Evolutionary conservation across 2,797 vertebrate species (phyloP).

Genomic region (Toxotes lorentzi): DNA sequence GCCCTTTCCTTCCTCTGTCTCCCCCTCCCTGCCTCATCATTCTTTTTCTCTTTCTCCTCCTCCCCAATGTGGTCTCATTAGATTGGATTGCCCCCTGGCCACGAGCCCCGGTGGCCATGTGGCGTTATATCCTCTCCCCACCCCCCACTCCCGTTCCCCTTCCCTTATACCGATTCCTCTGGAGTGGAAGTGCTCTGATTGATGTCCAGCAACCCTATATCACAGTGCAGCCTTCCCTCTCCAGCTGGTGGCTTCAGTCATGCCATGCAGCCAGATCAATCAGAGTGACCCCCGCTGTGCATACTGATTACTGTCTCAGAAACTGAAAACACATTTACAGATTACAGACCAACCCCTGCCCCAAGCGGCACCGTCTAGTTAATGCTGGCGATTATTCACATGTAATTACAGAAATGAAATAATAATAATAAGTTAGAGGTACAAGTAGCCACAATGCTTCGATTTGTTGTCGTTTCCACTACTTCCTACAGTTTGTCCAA

Average conservation of each 20-base stretch:
- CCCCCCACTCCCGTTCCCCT: constrained; percentile 20
- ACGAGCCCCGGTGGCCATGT: constrained; percentile 78
- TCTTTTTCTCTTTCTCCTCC: constrained; percentile 68
- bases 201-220: constrained; percentile 86
- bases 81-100: constrained; percentile 80
- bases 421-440: constrained; percentile 31
- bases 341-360: constrained; percentile 47
- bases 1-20: constrained; percentile 19
- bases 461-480: constrained; percentile 22
- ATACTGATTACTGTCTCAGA: constrained; percentile 74
- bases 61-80: constrained; percentile 79
- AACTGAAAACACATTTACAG: constrained; percentile 66
- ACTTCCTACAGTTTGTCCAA: constrained; percentile 84
- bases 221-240: constrained; percentile 77
- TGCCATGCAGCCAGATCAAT: constrained; percentile 81
- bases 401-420: constrained; percentile 52
- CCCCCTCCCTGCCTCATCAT: constrained; percentile 56
- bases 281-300: constrained; percentile 76
- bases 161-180: constrained; percentile 68
- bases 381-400: constrained; percentile 30
- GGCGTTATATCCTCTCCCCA: constrained; percentile 59
- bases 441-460: constrained; percentile 5
- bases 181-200: constrained; percentile 83
- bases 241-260: constrained; percentile 87
- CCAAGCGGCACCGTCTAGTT: constrained; percentile 7